Percentiles rank a stretch among this genome's conserved stretches.
Conservation (phyloP, 2,113 vertebrate genomes). For the Micronycteris hirsuta region DNA sequence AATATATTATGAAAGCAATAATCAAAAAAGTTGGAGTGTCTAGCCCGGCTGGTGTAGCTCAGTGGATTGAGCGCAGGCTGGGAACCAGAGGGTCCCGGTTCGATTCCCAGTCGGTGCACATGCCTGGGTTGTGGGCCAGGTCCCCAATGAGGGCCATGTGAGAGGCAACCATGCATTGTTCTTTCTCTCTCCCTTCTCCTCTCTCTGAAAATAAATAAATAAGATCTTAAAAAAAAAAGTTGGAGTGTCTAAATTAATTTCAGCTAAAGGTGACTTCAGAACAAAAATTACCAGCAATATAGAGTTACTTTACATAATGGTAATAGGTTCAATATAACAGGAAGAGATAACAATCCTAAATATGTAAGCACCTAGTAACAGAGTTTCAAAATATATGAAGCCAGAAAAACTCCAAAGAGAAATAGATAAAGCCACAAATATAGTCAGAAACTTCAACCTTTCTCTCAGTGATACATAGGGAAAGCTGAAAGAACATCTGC, state of each 20-base stretch:
- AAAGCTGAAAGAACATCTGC: background rate
- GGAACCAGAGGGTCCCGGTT: too few species aligned
- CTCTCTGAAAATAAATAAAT: too few species aligned
- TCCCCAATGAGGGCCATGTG: too few species aligned
- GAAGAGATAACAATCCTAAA: background rate
- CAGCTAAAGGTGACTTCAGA: background rate
- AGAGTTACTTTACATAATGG: background rate
- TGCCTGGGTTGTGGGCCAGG: too few species aligned
- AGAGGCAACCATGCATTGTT: too few species aligned
- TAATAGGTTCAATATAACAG: background rate
- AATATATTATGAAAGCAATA: background rate
- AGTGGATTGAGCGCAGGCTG: too few species aligned
- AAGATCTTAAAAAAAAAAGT: too few species aligned
- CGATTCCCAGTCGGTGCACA: too few species aligned
- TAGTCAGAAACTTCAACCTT: background rate
- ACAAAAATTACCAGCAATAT: background rate
- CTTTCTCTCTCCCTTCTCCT: too few species aligned
- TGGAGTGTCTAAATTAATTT: background rate
- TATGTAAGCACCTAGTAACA: background rate
- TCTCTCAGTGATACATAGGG: background rate
- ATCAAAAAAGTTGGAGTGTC: background rate
- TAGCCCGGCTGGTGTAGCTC: too few species aligned
- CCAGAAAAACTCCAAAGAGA: background rate
- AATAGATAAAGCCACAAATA: background rate
- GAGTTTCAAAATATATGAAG: background rate